Conservation (phyloP, 2,888 invertebrate genomes). For the Dicranocentrus wangi region DNA sequence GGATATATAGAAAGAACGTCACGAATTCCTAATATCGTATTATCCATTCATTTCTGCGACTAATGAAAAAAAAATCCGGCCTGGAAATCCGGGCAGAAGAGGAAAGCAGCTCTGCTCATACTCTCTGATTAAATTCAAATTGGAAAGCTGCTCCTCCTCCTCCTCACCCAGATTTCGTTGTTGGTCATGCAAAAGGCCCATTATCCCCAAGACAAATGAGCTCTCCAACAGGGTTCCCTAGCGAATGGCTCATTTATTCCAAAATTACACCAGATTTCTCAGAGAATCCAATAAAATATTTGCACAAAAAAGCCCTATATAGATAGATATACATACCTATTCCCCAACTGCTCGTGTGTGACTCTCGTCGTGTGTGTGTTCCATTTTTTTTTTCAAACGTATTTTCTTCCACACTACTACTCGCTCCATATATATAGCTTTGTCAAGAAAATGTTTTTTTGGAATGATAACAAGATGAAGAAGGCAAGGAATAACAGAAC, state of each 20-base stretch:
- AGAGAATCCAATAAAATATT: neutral
- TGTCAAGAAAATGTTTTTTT: no score
- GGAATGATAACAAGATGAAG: no score
- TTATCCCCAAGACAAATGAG: slow-evolving; percentile 19
- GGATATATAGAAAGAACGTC: slow-evolving; percentile 44
- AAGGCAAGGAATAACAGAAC: no score
- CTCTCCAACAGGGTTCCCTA: neutral
- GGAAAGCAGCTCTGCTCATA: no score
- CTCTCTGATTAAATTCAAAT: neutral
- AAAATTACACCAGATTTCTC: no score
- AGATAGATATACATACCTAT: no score
- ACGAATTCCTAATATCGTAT: neutral
- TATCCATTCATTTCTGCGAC: slow-evolving; percentile 25
- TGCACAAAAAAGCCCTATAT: neutral
- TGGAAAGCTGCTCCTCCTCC: neutral
- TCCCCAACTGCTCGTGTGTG: no score
- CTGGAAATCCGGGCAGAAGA: neutral
- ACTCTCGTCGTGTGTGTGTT: neutral
- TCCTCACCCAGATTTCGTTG: neutral
- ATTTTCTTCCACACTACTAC: no score
- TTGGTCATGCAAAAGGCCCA: slow-evolving; percentile 52
- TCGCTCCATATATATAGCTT: no score
- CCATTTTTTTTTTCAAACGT: no score
- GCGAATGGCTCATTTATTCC: no score
- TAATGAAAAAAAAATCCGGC: neutral